A percentile compares a stretch with the other conserved stretches of the same genome.
phyloP scores from a whole-genome alignment of 2,113 vertebrate genomes.

The Leucopsar rothschildi region DNA sequence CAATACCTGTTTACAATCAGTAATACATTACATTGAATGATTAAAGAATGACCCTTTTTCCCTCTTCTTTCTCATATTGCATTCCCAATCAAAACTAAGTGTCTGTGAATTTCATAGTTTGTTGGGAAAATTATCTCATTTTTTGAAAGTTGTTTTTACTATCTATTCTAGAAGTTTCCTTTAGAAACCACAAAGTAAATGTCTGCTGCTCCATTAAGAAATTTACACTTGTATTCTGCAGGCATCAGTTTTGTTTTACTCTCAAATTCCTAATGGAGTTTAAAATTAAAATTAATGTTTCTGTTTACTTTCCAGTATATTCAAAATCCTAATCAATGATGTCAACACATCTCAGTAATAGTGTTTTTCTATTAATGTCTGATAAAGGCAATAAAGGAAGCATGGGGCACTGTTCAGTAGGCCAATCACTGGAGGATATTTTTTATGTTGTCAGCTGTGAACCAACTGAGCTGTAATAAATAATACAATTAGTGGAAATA shows the following conservation, averaged over 20 bases:
- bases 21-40: not conserved
- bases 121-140: not conserved
- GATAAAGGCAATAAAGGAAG: not conserved
- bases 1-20: not conserved
- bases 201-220: not conserved
- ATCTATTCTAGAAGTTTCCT: not conserved
- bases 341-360: conserved; percentile 5
- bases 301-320: conserved; percentile 31
- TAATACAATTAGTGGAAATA: conserved; percentile 9
- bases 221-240: not conserved
- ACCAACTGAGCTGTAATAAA: conserved; percentile 10
- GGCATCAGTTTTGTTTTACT: not conserved
- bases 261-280: conserved; percentile 29
- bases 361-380: conserved; percentile 14
- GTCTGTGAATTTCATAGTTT: not conserved
- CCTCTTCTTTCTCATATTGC: not conserved
- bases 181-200: not conserved
- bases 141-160: not conserved
- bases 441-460: conserved; percentile 3
- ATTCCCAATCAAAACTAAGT: not conserved
- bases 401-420: not conserved
- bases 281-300: conserved; percentile 47
- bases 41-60: not conserved
- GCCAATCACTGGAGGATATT: not conserved
- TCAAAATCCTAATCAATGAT: conserved; percentile 18